A percentile compares a stretch with the other conserved stretches of the same genome.
Conservation (phyloP, 2,888 invertebrate genomes). For the Dolichopus griseipennis region DNA sequence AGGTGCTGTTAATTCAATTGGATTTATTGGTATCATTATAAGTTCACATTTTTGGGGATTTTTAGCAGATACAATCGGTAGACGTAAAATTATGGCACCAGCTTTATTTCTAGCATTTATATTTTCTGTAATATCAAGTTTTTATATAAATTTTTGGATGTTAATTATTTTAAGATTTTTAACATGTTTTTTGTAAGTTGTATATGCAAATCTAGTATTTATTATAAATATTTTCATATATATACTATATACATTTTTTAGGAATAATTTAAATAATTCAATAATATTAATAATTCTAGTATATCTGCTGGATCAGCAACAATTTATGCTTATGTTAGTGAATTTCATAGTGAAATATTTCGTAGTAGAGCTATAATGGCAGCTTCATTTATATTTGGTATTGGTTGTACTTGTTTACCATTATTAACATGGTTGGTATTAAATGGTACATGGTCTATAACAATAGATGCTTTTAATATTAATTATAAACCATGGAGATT, state of each 20-base stretch:
- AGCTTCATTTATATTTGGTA: constrained; percentile 35
- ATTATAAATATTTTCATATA: neutral
- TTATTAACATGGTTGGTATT: constrained; percentile 36
- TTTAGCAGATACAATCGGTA: constrained; percentile 47
- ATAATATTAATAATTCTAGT: constrained; percentile 25
- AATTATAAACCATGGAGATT: constrained; percentile 37
- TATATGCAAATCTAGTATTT: too few species aligned
- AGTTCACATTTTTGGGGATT: constrained; percentile 51
- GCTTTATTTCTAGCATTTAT: constrained; percentile 44
- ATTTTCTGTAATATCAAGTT: constrained; percentile 45
- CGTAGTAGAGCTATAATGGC: constrained; percentile 43
- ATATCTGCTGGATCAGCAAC: constrained; percentile 45
- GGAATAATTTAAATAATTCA: too few species aligned
- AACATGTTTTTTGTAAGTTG: constrained; percentile 48
- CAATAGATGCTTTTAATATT: constrained; percentile 29
- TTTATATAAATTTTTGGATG: constrained; percentile 44
- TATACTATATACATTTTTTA: neutral
- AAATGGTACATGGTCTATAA: constrained; percentile 34
- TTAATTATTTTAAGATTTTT: constrained; percentile 46
- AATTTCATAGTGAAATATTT: constrained; percentile 44
- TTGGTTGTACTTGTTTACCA: constrained; percentile 36
- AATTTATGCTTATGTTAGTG: constrained; percentile 47
- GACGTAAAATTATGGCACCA: constrained; percentile 44
- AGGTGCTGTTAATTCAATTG: constrained; percentile 40
- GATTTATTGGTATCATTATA: constrained; percentile 44